Conservation (phyloP, 1,140 invertebrate species). For the Drosophila insularis region DNA sequence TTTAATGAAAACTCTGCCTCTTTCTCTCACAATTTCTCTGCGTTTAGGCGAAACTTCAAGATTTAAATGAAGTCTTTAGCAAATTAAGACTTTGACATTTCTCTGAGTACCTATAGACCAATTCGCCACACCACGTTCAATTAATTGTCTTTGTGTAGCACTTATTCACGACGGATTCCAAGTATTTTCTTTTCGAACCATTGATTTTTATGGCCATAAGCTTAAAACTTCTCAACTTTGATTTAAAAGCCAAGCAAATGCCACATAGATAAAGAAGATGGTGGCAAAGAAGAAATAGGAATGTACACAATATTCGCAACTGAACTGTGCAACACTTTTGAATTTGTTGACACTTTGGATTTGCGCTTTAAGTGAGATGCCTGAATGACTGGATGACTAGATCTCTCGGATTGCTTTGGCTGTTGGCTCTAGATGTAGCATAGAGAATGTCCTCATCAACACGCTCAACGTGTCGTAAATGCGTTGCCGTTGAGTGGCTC, state of each 20-base stretch:
- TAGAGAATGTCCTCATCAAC: slow-evolving; percentile 67
- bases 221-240: neutral
- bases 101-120: neutral
- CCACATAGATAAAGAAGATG: neutral
- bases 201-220: neutral
- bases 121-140: neutral
- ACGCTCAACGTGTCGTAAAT: slow-evolving; percentile 63
- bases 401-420: neutral
- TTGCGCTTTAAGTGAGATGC: slow-evolving; percentile 16
- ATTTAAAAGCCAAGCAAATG: neutral
- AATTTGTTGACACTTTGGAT: slow-evolving; percentile 43
- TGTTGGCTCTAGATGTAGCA: slow-evolving; percentile 15
- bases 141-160: neutral
- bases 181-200: neutral
- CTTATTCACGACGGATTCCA: neutral
- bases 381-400: neutral
- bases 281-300: neutral
- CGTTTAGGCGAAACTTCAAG: too few species aligned
- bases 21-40: too few species aligned
- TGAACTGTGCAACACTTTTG: slow-evolving; percentile 34
- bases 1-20: too few species aligned
- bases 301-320: neutral
- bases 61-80: neutral
- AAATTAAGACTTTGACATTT: neutral
- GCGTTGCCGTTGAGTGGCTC: slow-evolving; percentile 55